These are phyloP conservation scores for Lagopus muta DNA, from an alignment of 2,113 vertebrate species.

Conservation along the genomic window DNA sequence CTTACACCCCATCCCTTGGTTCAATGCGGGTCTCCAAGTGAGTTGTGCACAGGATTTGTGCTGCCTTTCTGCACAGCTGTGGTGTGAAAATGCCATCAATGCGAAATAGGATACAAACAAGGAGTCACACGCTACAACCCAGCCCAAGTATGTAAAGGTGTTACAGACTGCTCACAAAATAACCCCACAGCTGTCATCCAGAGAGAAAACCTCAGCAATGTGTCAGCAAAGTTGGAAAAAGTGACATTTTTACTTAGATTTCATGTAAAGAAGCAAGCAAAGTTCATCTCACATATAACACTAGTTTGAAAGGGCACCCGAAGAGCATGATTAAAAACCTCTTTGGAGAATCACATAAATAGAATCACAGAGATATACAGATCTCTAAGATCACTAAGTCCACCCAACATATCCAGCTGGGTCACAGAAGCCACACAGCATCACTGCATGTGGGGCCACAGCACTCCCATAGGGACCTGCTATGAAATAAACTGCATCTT, in stretches of 20 bases:
- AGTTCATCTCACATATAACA: neutral
- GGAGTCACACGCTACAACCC: neutral
- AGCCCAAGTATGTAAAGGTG: too few relatives aligned
- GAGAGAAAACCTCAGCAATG: neutral
- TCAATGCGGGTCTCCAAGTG: neutral
- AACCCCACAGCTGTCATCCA: neutral
- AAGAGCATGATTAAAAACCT: neutral
- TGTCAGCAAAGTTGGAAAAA: neutral
- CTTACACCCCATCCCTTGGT: neutral
- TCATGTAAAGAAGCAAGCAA: neutral
- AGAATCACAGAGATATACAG: too few relatives aligned
- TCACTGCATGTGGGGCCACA: neutral
- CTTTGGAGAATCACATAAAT: neutral
- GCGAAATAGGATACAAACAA: neutral
- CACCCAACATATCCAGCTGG: neutral
- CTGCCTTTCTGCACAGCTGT: neutral
- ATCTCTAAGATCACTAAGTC: too few relatives aligned
- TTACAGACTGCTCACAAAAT: too few relatives aligned
- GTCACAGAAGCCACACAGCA: neutral
- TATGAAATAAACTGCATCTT: neutral
- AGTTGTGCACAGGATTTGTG: neutral
- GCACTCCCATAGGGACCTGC: neutral
- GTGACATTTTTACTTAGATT: neutral
- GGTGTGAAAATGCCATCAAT: neutral
- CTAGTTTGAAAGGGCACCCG: neutral